Conservation (phyloP, 2,797 vertebrate genomes). For the Craterocephalus amniculus region DNA sequence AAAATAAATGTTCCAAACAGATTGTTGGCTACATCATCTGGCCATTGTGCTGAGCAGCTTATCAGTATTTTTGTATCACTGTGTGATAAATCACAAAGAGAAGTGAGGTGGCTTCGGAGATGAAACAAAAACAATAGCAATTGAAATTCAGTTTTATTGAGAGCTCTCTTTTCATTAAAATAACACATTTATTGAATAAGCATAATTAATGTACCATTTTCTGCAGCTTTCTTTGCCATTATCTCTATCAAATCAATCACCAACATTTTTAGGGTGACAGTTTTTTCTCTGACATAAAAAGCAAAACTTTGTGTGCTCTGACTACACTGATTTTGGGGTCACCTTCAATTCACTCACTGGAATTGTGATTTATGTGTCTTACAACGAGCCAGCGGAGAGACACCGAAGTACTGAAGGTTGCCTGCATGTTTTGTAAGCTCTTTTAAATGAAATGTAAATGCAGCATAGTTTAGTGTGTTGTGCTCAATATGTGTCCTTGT, state of each 20-base stretch:
- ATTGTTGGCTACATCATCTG: conserved; percentile 44
- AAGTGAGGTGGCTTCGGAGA: conserved; percentile 17
- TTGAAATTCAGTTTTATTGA: conserved; percentile 10
- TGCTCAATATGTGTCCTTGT: background rate
- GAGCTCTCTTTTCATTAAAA: conserved; percentile 1
- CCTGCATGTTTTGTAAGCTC: conserved; percentile 16
- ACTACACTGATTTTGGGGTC: conserved; percentile 28
- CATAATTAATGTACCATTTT: background rate
- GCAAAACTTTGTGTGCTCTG: conserved; percentile 8
- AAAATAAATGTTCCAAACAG: conserved; percentile 54
- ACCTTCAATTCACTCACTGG: conserved; percentile 47
- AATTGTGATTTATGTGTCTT: conserved; percentile 51
- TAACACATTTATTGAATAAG: background rate
- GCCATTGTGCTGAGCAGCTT: conserved; percentile 40
- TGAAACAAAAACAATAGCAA: background rate
- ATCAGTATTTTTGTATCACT: conserved; percentile 36
- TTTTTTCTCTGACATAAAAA: conserved; percentile 23
- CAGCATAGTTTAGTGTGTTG: background rate
- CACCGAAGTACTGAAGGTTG: conserved; percentile 33
- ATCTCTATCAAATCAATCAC: background rate
- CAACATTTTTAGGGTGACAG: background rate
- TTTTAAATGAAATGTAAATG: conserved; percentile 23
- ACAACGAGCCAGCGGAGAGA: conserved; percentile 26
- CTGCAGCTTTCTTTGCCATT: background rate
- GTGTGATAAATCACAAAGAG: conserved; percentile 23